Evolutionary conservation across 2,113 vertebrate species (phyloP).

Genomic region (Bos indicus): DNA sequence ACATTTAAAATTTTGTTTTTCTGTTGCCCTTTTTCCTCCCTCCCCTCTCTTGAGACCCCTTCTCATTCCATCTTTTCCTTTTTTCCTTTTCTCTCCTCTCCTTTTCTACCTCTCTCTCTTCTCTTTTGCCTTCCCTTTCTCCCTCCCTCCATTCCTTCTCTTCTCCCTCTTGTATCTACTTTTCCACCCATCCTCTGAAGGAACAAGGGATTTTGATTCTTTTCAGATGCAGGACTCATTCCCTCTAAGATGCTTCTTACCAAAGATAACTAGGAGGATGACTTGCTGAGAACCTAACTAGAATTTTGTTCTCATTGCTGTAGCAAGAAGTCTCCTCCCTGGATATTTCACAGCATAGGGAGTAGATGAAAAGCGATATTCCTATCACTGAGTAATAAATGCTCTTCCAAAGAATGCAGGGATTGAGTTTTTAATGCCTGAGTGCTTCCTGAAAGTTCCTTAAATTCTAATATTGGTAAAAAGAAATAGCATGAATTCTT

Average conservation of each 20-base stretch:
- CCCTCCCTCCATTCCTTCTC: not conserved
- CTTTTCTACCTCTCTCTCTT: not conserved
- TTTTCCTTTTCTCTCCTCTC: not conserved
- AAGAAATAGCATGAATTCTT: not conserved
- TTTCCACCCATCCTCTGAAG: not conserved
- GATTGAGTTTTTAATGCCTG: not conserved
- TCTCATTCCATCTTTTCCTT: not conserved
- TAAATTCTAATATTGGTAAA: not conserved
- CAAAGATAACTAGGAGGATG: not conserved
- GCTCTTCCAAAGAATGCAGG: not conserved
- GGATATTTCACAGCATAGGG: not conserved
- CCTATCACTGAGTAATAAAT: not conserved
- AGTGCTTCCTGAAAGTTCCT: not conserved
- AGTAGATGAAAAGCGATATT: not conserved
- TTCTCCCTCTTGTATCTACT: not conserved
- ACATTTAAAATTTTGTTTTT: not conserved
- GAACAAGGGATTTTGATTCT: not conserved
- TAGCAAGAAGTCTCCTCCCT: not conserved
- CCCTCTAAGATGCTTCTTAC: not conserved
- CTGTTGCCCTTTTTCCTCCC: not conserved
- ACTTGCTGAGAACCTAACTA: not conserved
- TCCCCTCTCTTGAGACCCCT: not conserved
- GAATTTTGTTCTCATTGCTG: not conserved
- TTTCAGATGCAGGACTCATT: not conserved
- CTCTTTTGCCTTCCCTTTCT: not conserved